Evolutionary conservation across 1,140 invertebrate species (phyloP), one percentile per base, ranked within the genome.

Genomic region (Octopus sinensis): DNA sequence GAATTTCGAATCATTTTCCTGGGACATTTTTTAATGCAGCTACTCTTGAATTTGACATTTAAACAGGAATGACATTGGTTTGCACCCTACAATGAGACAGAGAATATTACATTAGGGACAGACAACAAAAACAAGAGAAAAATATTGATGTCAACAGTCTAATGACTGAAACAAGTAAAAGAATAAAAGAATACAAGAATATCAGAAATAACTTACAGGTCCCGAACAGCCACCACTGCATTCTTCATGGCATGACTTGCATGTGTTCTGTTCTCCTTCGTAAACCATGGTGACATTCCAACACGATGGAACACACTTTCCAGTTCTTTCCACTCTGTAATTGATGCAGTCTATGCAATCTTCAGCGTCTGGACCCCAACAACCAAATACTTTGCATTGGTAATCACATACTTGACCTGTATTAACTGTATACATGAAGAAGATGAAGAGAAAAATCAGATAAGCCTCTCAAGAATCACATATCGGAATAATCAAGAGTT

Each of bases 311-410:
- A 89, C 81, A 81, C 88, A 90, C 1, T 86, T 82, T 62, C 84
- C 84, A 10, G 84, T 94, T 85, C 93, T 93, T 23, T 93, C 94
- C 13, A 95, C 92, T 79, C 93, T 93, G 89, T 94, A 97, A 86
- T 96, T 95, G 80, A 93, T 93, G 91, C 97, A 99, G 43, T 94
- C 94, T 1, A 99, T 91, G 91, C 97, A 99, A 87, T 97, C 95
- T 84, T 95, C 93, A 0, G 95, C 92, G 56, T 96, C 96, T n/a
- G 94, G 92, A 9, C 96, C 96, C 97, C 97, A 99, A 90, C 98
- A 99, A 13, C 97, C 97, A 84, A 96, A 94, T 0, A 91, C 87
- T 17, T 73, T 73, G 89, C 97, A 98, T 91, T 98, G 94, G 9
- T 92, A 90, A 89, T 97, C 94, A 90, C 97, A 99, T n/a, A 96